Evolutionary conservation across 2,888 invertebrate species (phyloP), one percentile per base, ranked within the genome.

Genomic region (Corythucha ciliata): DNA sequence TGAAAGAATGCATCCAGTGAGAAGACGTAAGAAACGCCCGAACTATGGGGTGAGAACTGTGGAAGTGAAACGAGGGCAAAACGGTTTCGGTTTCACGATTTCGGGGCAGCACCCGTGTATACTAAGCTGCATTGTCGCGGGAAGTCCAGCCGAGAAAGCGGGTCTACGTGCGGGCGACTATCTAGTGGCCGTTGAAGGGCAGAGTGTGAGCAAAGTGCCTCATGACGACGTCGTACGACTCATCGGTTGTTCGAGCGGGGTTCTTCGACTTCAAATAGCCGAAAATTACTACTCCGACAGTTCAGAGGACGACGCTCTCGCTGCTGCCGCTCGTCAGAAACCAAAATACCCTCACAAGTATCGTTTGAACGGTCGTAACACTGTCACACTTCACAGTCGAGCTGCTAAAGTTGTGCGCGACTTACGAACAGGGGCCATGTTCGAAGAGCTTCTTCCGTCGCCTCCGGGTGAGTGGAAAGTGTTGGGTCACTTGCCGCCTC

Each of bases 61-160:
- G 48, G 88, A 93, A 63, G 81, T 94, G 34, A 76, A 80, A 7
- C 75, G 93, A 57, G 91, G 93, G 3, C 76, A 79, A 54, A 86
- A 85, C 63, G 94, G 94, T 7, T 96, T 91, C 67, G 94, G 96
- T n/a, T 96, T 96, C 67, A 96, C 94, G 20, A 93, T 96, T 65
- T 92, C 93, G 2, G 94, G 94, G 3, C 93, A 96, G 68, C 84
- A 91, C 65, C 94, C 96, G 0, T 96, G 94, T 67, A 87, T 93
- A 57, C 76, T 96, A 52, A 91, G 92, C 46, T 92, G 90, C 63
- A 93, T 96, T 62, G 92, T 92, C 1, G 74, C 79, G 40, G 85
- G 85, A 60, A 88, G 87, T 54, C 92, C 93, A 2, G 94, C 94
- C 0, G 92, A 92, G 64, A 76, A 80, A 55, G 90, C 90, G 24